Evolutionary conservation across 2,113 vertebrate species (phyloP).

Genomic region (Pollachius pollachius): DNA sequence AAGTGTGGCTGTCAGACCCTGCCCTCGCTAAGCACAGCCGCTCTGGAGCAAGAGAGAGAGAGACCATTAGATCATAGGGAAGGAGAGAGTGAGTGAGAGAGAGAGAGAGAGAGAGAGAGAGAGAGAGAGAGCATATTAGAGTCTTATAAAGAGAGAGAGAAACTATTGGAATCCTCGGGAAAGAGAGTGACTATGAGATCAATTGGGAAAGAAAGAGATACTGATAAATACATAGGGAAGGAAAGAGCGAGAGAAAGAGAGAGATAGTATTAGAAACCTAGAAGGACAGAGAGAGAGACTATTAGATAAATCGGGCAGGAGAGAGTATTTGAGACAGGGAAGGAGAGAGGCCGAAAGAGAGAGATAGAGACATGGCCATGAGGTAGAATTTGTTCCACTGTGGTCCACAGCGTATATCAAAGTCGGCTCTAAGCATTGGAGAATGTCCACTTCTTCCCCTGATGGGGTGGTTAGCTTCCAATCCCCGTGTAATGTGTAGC

Average conservation of each 20-base stretch:
- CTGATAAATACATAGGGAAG: constrained; percentile 18
- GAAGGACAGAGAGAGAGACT: no score
- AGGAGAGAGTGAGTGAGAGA: no score
- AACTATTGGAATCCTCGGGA: no score
- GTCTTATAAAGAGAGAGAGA: no score
- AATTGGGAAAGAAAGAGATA: no score
- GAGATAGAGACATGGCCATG: neutral
- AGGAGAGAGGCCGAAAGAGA: constrained; percentile 24
- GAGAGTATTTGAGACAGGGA: neutral
- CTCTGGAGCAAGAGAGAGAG: constrained; percentile 10
- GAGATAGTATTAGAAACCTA: neutral
- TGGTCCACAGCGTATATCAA: neutral
- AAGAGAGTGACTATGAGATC: no score
- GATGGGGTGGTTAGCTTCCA: constrained; percentile 17
- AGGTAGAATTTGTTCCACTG: no score
- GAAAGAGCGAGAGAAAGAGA: constrained; percentile 19
- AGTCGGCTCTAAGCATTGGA: neutral
- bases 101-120: neutral
- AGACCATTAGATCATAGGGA: constrained; percentile 15
- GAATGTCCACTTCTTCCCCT: constrained; percentile 6
- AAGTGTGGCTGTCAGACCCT: constrained; percentile 49
- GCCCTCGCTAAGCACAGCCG: constrained; percentile 46
- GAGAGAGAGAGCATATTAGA: neutral
- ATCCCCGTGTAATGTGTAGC: neutral
- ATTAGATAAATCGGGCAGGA: no score